Conservation (phyloP, 1,140 invertebrate genomes). For the Melanaphis sacchari region DNA sequence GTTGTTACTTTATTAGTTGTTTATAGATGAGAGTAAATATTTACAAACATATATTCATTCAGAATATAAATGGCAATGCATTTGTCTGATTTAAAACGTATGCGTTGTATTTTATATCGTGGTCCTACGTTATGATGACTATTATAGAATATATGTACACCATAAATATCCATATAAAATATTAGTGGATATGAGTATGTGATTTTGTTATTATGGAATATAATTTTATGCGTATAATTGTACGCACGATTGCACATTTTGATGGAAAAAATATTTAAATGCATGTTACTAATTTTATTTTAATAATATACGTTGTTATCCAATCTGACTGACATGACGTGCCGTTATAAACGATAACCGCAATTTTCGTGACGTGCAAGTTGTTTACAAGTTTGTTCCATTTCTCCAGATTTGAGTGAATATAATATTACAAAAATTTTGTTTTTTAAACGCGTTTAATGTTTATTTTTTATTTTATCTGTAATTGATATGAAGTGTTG, state of each 20-base stretch:
- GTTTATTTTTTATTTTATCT: background rate
- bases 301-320: background rate
- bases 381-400: background rate
- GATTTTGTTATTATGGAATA: background rate
- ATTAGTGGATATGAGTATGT: background rate
- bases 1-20: background rate
- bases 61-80: background rate
- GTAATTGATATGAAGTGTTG: background rate
- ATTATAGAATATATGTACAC: background rate
- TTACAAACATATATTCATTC: background rate
- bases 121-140: background rate
- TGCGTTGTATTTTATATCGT: background rate
- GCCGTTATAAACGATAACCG: background rate
- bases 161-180: background rate
- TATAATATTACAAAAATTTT: background rate
- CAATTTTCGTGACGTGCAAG: background rate
- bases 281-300: background rate
- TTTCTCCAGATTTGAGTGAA: background rate
- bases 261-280: background rate
- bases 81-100: background rate
- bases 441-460: background rate
- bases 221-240: background rate
- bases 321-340: background rate
- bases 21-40: background rate
- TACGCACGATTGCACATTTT: conserved; percentile 6